phyloP scores from a whole-genome alignment of 1,140 invertebrate species.

The Patella vulgata region DNA sequence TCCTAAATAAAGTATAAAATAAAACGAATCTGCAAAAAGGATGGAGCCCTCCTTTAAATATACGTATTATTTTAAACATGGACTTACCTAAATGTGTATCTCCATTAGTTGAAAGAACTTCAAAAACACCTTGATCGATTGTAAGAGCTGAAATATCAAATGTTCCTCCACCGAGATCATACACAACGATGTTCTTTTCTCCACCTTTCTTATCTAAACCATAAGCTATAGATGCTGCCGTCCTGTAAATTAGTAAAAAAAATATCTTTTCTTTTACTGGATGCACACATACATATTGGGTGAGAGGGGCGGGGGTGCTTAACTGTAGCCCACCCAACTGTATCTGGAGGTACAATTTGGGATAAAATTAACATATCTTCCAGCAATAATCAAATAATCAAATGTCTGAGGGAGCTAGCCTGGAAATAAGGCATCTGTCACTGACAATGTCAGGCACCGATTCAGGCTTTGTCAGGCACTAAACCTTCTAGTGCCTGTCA shows the following conservation, averaged over 20 bases:
- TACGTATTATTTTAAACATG: not conserved
- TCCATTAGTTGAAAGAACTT: slow-evolving; percentile 94
- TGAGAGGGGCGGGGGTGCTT: not conserved
- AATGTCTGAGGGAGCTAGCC: too few species aligned
- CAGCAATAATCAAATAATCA: too few species aligned
- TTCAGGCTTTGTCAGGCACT: too few species aligned
- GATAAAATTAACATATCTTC: not conserved
- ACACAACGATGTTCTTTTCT: slow-evolving; percentile 98
- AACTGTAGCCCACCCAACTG: not conserved
- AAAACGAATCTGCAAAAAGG: too few species aligned
- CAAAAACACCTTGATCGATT: slow-evolving; percentile 96
- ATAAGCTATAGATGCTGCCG: slow-evolving; percentile 99
- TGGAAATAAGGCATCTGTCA: too few species aligned
- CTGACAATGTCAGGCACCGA: too few species aligned
- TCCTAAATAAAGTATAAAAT: too few species aligned
- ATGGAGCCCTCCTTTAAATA: too few species aligned
- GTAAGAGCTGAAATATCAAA: slow-evolving; percentile 99
- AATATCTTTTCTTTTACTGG: not conserved
- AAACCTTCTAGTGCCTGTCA: too few species aligned
- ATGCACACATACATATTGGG: not conserved
- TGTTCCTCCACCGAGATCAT: slow-evolving; percentile 99
- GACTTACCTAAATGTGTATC: slow-evolving; percentile 89
- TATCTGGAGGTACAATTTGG: not conserved
- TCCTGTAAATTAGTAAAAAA: slow-evolving; percentile 66
- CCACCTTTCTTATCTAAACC: slow-evolving; percentile 96